A percentile compares a stretch with the other conserved stretches of the same genome.
Conservation (phyloP, 2,113 vertebrate species). For the Aleadryas rufinucha region DNA sequence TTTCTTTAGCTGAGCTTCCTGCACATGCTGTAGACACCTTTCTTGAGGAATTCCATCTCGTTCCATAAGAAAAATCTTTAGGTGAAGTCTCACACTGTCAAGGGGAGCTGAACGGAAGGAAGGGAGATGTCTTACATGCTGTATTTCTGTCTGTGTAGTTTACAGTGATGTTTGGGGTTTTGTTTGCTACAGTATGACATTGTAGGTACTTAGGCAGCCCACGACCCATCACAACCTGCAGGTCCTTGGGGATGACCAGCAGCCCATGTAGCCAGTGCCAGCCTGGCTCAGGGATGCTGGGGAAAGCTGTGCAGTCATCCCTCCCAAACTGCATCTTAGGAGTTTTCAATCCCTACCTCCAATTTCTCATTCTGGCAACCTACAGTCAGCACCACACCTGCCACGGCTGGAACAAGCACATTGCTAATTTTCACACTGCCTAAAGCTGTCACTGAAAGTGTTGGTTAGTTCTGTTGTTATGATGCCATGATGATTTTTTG, state of each 20-base stretch:
- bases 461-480: background rate
- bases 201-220: background rate
- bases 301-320: background rate
- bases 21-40: background rate
- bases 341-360: background rate
- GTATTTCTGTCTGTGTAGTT: background rate
- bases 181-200: background rate
- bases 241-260: background rate
- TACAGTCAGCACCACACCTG: accelerated
- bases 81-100: background rate
- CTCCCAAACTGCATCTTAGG: background rate
- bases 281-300: background rate
- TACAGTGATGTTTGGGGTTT: background rate
- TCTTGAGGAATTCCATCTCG: background rate
- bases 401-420: background rate
- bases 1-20: background rate
- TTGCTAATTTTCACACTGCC: background rate
- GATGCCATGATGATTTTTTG: too few species aligned
- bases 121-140: background rate
- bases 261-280: background rate
- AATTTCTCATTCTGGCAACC: background rate
- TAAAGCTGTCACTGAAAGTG: background rate
- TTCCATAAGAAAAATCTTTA: background rate
- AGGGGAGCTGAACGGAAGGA: background rate
- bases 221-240: background rate